These are phyloP conservation scores for Anolis carolinensis DNA, from an alignment of 2,113 vertebrate genomes.

Conservation along the genomic window DNA sequence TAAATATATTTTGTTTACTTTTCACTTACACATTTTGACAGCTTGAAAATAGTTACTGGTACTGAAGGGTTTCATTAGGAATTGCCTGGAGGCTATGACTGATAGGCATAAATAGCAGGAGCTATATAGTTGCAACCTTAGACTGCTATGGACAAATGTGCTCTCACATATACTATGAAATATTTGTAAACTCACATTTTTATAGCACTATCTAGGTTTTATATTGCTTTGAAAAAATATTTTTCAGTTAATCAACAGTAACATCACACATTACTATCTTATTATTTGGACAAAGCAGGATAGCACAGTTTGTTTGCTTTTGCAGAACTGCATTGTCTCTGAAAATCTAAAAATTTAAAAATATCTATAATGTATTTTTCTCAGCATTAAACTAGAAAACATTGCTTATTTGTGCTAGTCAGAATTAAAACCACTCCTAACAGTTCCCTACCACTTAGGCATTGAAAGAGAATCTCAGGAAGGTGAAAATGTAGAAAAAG, in stretches of 20 bases:
- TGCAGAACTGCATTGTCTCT: background rate
- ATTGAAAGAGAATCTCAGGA: no score
- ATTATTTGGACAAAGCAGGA: conserved; percentile 22
- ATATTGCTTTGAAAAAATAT: conserved; percentile 13
- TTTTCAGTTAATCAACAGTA: conserved; percentile 41
- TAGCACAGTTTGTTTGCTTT: background rate
- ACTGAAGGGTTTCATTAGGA: conserved; percentile 61
- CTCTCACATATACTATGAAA: background rate
- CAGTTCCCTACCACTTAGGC: background rate
- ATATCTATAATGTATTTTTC: background rate
- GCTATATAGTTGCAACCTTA: conserved; percentile 47
- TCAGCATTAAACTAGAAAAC: conserved; percentile 11
- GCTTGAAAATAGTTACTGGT: conserved; percentile 53
- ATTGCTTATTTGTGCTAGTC: background rate
- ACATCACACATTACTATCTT: background rate
- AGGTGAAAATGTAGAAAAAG: no score
- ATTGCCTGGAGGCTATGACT: conserved; percentile 49
- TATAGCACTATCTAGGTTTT: conserved; percentile 45
- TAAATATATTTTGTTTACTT: conserved; percentile 49
- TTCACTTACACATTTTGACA: conserved; percentile 52
- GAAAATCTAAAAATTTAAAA: background rate
- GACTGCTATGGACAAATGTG: conserved; percentile 31
- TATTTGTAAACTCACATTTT: conserved; percentile 53
- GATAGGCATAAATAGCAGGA: conserved; percentile 61
- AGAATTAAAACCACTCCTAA: background rate